Conservation (phyloP, 2,797 vertebrate genomes). For the Neopelma chrysocephalum region DNA sequence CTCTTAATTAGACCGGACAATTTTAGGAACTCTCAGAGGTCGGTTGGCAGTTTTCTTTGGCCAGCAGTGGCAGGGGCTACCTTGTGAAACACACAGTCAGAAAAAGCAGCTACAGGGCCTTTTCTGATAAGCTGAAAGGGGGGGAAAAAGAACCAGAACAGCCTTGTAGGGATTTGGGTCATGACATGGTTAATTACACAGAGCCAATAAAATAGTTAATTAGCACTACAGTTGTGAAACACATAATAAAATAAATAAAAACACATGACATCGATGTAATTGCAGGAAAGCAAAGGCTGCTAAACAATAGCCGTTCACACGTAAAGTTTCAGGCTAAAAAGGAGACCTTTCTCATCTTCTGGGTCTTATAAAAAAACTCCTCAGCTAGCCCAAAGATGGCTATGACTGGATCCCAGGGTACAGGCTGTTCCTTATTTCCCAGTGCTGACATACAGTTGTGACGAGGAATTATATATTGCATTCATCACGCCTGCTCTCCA, state of each 20-base stretch:
- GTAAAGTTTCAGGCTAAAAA: background rate
- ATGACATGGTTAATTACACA: background rate
- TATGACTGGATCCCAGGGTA: slow-evolving; percentile 14
- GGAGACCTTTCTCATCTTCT: background rate
- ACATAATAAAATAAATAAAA: background rate
- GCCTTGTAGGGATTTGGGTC: background rate
- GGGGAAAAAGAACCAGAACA: background rate
- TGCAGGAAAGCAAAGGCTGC: background rate
- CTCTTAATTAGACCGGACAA: background rate
- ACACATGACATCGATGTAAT: background rate
- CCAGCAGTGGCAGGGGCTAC: background rate
- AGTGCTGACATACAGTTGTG: slow-evolving; percentile 33
- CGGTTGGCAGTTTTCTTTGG: background rate
- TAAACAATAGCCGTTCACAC: background rate
- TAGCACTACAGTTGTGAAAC: background rate
- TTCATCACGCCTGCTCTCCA: slow-evolving; percentile 60
- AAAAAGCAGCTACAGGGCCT: background rate
- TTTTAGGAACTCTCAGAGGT: slow-evolving; percentile 6
- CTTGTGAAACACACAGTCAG: background rate
- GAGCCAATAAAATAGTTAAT: background rate
- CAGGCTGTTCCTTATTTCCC: slow-evolving; percentile 38
- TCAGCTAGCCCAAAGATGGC: background rate
- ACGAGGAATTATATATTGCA: slow-evolving; percentile 55
- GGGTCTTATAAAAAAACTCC: background rate
- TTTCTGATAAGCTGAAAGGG: background rate